Evolutionary conservation across 2,888 invertebrate species (phyloP).

Genomic region (Polyommatus iphigenia): DNA sequence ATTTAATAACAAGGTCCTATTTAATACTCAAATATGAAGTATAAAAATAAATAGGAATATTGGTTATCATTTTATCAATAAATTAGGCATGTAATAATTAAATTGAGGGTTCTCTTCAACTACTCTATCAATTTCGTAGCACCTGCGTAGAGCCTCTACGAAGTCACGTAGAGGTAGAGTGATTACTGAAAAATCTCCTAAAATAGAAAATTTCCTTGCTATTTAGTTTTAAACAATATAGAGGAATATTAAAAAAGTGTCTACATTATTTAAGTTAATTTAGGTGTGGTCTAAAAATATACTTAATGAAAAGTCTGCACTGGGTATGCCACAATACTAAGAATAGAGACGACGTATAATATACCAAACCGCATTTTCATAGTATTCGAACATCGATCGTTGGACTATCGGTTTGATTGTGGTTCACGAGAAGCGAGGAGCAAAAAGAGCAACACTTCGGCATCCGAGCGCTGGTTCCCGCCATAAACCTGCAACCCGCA

Average conservation of each 20-base stretch:
- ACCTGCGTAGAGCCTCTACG: conserved; percentile 66
- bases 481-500: conserved; percentile 52
- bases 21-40: neutral
- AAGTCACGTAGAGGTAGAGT: conserved; percentile 52
- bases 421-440: conserved; percentile 41
- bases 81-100: neutral
- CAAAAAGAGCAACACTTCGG: conserved; percentile 62
- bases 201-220: neutral
- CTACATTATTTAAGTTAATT: conserved; percentile 43
- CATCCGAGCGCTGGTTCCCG: conserved; percentile 56
- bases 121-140: conserved; percentile 49
- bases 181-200: neutral
- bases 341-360: neutral
- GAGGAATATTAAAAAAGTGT: neutral
- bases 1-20: neutral
- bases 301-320: conserved; percentile 37
- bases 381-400: neutral
- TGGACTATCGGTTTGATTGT: conserved; percentile 36
- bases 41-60: neutral
- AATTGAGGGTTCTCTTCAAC: neutral
- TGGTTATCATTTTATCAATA: too few relatives aligned
- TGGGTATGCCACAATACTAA: conserved; percentile 28
- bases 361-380: neutral
- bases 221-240: neutral
- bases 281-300: conserved; percentile 50